Evolutionary conservation across 2,797 vertebrate genomes (phyloP).

Genomic region (Pangasius macronema): DNA sequence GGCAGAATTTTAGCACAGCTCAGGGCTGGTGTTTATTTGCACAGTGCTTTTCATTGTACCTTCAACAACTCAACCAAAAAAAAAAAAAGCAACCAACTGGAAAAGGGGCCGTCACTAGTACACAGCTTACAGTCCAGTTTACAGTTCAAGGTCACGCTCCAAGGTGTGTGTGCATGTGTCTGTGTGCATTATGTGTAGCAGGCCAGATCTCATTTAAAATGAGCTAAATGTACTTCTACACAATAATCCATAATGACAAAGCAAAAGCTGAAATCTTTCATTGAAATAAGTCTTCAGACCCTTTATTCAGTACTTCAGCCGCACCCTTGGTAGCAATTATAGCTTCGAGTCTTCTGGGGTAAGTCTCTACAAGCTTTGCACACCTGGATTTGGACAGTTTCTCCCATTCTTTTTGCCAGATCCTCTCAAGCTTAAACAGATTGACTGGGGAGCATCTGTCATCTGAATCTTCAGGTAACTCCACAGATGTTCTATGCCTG

Average conservation of each 20-base stretch:
- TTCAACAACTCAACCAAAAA: neutral
- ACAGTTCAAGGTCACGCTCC: no score
- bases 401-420: neutral
- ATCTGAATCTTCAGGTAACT: neutral
- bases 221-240: neutral
- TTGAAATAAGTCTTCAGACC: neutral
- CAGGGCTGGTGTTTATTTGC: neutral
- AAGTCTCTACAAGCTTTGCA: no score
- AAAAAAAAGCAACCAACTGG: no score
- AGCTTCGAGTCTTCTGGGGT: neutral
- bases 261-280: neutral
- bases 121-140: no score
- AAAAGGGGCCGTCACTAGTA: no score
- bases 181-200: no score
- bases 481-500: neutral
- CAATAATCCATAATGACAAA: neutral
- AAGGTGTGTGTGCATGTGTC: no score
- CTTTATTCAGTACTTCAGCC: neutral
- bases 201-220: neutral
- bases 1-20: neutral
- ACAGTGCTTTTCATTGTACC: neutral
- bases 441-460: neutral
- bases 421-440: neutral
- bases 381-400: neutral
- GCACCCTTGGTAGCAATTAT: neutral